Evolutionary conservation across 2,888 invertebrate species (phyloP).

Genomic region (Pseudococcus longispinus): DNA sequence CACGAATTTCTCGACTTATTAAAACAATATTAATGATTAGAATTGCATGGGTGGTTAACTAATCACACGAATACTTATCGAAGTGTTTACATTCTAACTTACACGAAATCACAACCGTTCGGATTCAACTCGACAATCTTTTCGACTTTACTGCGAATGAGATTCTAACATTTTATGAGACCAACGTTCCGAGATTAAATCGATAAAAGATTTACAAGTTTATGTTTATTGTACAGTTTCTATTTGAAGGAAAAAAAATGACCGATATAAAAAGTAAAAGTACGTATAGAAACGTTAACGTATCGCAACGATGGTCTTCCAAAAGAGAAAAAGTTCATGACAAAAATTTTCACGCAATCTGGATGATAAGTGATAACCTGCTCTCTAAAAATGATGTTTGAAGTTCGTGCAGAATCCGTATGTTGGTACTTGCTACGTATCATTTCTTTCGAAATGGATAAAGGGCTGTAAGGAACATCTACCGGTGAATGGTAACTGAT

Average conservation of each 20-base stretch:
- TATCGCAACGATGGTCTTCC: neutral
- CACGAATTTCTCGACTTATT: neutral
- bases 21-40: neutral
- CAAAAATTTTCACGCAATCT: conserved; percentile 27
- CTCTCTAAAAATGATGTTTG: neutral
- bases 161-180: too few relatives aligned
- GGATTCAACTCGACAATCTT: too few relatives aligned
- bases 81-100: too few relatives aligned
- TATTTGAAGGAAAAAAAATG: neutral
- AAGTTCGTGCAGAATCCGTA: conserved; percentile 21
- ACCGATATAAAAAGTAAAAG: neutral
- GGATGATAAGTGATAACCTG: neutral
- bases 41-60: neutral
- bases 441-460: neutral
- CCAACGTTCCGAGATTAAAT: too few relatives aligned
- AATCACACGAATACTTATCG: neutral
- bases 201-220: neutral
- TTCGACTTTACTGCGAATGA: too few relatives aligned
- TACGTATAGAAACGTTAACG: neutral
- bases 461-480: neutral
- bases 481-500: neutral
- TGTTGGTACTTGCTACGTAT: too few relatives aligned
- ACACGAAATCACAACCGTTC: too few relatives aligned
- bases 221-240: neutral
- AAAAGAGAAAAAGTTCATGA: neutral